phyloP scores from a whole-genome alignment of 2,888 invertebrate species.

The Acleris literana region DNA sequence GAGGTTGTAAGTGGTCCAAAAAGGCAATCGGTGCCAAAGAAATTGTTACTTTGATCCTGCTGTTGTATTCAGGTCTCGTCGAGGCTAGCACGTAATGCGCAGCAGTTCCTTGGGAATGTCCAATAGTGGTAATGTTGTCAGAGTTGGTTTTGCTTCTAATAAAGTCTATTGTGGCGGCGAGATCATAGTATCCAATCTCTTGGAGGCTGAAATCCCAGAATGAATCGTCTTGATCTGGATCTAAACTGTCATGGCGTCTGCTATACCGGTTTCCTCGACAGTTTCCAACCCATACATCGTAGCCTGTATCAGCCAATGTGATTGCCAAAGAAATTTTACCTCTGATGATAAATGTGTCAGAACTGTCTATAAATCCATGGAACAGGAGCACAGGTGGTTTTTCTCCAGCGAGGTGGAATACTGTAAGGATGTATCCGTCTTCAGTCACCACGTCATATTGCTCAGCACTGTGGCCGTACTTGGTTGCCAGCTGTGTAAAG shows the following conservation, averaged over 20 bases:
- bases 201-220: constrained; percentile 38
- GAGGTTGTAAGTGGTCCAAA: constrained; percentile 42
- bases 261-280: too few species aligned
- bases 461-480: constrained; percentile 41
- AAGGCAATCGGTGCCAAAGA: constrained; percentile 26
- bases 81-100: constrained; percentile 30
- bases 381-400: constrained; percentile 43
- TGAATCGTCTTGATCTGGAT: constrained; percentile 20
- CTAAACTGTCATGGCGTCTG: not conserved
- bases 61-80: constrained; percentile 31
- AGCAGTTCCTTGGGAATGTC: constrained; percentile 35
- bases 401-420: constrained; percentile 46
- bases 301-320: constrained; percentile 42
- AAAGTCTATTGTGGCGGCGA: constrained; percentile 31
- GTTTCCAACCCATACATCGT: too few species aligned
- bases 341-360: constrained; percentile 48
- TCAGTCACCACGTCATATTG: constrained; percentile 47
- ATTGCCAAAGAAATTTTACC: constrained; percentile 48
- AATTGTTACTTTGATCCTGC: constrained; percentile 25
- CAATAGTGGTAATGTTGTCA: constrained; percentile 18
- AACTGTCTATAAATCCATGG: constrained; percentile 49
- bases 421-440: constrained; percentile 51
- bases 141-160: constrained; percentile 15
- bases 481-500: constrained; percentile 41
- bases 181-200: constrained; percentile 34